These are phyloP conservation scores for Geotrupes spiniger DNA, from an alignment of 2,888 invertebrate genomes.

Conservation along the genomic window DNA sequence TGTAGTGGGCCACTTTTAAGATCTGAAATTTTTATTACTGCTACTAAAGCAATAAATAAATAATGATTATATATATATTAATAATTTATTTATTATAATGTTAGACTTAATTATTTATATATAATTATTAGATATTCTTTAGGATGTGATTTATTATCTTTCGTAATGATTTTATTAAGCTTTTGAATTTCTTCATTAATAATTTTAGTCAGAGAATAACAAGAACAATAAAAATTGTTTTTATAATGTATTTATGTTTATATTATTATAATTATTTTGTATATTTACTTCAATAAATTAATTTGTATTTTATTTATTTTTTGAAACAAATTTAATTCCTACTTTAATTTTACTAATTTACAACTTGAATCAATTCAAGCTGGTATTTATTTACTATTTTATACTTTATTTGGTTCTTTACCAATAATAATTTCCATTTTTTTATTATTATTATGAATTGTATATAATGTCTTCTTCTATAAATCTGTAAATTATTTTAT, in stretches of 20 bases:
- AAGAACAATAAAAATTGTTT: conserved; percentile 53
- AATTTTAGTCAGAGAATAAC: conserved; percentile 37
- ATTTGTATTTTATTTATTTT: conserved; percentile 69
- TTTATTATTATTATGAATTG: conserved; percentile 52
- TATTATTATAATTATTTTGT: conserved; percentile 55
- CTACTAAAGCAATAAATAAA: conserved; percentile 60
- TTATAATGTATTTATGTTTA: conserved; percentile 54
- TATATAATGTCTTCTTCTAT: conserved; percentile 54
- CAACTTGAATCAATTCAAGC: conserved; percentile 68
- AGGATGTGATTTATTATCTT: conserved; percentile 55
- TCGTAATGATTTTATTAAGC: conserved; percentile 57
- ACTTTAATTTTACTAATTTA: conserved; percentile 65
- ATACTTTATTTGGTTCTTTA: conserved; percentile 66
- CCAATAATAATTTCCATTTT: conserved; percentile 61
- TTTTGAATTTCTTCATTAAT: conserved; percentile 60
- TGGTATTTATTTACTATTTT: conserved; percentile 66
- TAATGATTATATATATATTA: conserved; percentile 57
- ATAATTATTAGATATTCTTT: conserved; percentile 49
- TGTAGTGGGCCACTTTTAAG: conserved; percentile 57
- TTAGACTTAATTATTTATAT: conserved; percentile 45
- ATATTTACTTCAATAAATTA: conserved; percentile 60
- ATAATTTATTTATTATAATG: conserved; percentile 52
- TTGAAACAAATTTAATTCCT: conserved; percentile 67
- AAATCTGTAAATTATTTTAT: conserved; percentile 51
- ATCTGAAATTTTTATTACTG: conserved; percentile 59